phyloP scores from a whole-genome alignment of 30 jellyfish, hydroid and myxozoan genomes.

The Cassiopea andromeda region DNA sequence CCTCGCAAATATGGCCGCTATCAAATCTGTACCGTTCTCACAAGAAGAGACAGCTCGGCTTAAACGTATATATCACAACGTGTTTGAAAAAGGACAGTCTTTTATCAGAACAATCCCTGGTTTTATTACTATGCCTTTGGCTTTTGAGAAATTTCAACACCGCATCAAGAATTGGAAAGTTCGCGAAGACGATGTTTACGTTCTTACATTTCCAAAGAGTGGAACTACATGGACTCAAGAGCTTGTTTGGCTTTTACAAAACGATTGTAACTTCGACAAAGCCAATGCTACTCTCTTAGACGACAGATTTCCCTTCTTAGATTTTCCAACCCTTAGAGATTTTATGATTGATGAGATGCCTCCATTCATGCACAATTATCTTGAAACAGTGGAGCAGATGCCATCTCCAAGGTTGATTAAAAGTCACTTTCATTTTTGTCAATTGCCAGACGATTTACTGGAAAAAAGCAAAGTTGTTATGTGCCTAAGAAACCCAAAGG shows the following conservation, averaged over 20 bases:
- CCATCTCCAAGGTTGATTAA: neutral
- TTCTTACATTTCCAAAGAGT: neutral
- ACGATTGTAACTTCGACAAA: neutral
- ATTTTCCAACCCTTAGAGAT: neutral
- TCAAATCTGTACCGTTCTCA: neutral
- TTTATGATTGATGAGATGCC: neutral
- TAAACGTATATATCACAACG: neutral
- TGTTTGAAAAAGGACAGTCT: neutral
- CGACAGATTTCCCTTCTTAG: neutral
- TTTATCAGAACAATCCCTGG: neutral
- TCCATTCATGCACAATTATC: neutral
- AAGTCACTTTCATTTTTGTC: neutral
- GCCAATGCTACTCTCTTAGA: neutral
- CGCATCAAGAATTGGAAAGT: neutral
- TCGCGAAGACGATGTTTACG: conserved; percentile 10
- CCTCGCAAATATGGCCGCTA: neutral
- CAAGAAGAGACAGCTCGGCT: neutral
- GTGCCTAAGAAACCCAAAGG: conserved; percentile 33
- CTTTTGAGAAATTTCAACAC: neutral
- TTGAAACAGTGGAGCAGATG: neutral
- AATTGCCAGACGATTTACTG: neutral
- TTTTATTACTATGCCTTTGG: neutral
- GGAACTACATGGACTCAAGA: conserved; percentile 26
- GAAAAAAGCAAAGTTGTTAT: conserved; percentile 8
- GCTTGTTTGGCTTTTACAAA: conserved; percentile 11